Conservation (phyloP, 1,140 invertebrate genomes). For the Drosophila triauraria region DNA sequence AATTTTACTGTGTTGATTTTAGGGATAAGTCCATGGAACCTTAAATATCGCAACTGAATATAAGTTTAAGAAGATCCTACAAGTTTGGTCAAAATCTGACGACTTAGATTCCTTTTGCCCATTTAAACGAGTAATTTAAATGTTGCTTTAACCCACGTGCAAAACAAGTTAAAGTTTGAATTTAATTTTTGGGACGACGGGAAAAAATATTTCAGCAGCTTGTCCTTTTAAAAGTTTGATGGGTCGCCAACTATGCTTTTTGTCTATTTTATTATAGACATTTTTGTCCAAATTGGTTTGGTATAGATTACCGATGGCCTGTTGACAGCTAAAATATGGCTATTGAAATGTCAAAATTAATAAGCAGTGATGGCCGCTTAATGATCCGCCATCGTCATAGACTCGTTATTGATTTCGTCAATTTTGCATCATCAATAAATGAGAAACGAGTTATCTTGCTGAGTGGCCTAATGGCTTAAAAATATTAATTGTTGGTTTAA, state of each 20-base stretch:
- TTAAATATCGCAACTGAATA: too few species aligned
- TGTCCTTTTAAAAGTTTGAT: constrained; percentile 42
- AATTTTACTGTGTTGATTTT: too few species aligned
- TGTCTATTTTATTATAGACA: constrained; percentile 12
- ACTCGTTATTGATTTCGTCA: constrained; percentile 12
- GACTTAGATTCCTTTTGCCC: too few species aligned
- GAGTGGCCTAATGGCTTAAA: constrained; percentile 7
- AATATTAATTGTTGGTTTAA: neutral
- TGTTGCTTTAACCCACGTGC: too few species aligned
- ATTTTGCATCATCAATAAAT: constrained; percentile 44
- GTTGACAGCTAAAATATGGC: constrained; percentile 63
- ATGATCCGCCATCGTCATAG: constrained; percentile 45
- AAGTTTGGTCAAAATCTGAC: too few species aligned
- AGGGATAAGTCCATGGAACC: too few species aligned
- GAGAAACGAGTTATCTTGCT: constrained; percentile 16
- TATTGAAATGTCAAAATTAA: constrained; percentile 75
- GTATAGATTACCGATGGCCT: constrained; percentile 50
- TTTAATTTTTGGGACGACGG: too few species aligned
- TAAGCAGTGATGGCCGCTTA: constrained; percentile 60
- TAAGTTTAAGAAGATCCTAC: too few species aligned
- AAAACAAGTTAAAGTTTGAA: too few species aligned
- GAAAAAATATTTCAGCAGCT: too few species aligned
- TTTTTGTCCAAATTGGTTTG: constrained; percentile 30
- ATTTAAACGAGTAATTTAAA: too few species aligned
- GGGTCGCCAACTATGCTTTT: constrained; percentile 41